Evolutionary conservation across 1,140 invertebrate genomes (phyloP).

Genomic region (Lethrus apterus): DNA sequence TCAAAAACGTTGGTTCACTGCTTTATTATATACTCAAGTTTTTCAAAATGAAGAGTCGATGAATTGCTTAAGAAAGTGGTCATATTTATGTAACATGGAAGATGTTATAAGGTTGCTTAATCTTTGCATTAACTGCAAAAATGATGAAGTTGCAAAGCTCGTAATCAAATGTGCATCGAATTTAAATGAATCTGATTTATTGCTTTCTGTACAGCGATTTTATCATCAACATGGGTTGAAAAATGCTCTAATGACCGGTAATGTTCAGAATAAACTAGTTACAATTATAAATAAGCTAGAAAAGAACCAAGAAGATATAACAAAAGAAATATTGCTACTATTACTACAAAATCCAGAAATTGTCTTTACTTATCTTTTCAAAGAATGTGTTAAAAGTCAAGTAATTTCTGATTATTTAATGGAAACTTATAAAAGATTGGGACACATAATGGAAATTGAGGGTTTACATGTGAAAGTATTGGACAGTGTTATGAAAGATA

Average conservation of each 20-base stretch:
- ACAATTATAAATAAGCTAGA: constrained; percentile 29
- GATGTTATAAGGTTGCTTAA: constrained; percentile 27
- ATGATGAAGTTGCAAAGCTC: constrained; percentile 21
- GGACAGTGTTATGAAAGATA: constrained; percentile 19
- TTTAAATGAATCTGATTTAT: constrained; percentile 23
- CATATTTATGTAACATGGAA: constrained; percentile 27
- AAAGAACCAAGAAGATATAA: constrained; percentile 18
- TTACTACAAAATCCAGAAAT: constrained; percentile 29
- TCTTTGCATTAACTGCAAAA: constrained; percentile 16
- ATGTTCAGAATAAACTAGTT: constrained; percentile 16
- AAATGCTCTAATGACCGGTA: constrained; percentile 13
- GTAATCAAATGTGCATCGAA: constrained; percentile 31
- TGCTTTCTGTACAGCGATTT: constrained; percentile 22
- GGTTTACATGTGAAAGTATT: constrained; percentile 23
- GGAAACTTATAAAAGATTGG: background rate
- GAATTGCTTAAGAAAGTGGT: constrained; percentile 30
- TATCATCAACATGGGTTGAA: constrained; percentile 27
- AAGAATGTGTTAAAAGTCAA: constrained; percentile 28
- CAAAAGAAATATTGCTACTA: constrained; percentile 29
- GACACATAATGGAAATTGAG: constrained; percentile 27
- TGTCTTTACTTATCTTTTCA: constrained; percentile 25
- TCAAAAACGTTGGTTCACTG: constrained; percentile 34
- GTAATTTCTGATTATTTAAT: constrained; percentile 10
- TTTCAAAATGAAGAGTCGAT: constrained; percentile 26
- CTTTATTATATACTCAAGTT: constrained; percentile 27